phyloP scores from a whole-genome alignment of 2,888 invertebrate species.

The Synanthedon tipuliformis region DNA sequence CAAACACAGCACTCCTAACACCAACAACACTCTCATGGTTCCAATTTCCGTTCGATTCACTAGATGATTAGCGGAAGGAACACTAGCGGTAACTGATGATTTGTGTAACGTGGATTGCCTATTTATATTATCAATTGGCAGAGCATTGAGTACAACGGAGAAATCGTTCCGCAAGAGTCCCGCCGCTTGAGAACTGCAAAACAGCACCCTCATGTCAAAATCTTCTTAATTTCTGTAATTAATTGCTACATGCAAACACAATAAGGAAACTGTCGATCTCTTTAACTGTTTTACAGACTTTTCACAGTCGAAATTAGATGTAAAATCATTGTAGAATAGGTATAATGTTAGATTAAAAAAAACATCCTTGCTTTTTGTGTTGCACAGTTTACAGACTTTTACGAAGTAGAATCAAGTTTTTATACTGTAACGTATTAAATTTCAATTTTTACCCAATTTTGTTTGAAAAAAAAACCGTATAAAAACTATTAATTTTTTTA shows the following conservation, averaged over 20 bases:
- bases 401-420: no score
- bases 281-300: no score
- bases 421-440: no score
- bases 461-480: no score
- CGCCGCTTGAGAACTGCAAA: constrained; percentile 26
- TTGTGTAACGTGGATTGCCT: constrained; percentile 40
- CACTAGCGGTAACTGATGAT: constrained; percentile 54
- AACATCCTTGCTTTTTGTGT: no score
- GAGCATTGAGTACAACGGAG: constrained; percentile 36
- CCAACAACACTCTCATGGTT: constrained; percentile 43
- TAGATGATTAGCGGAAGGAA: constrained; percentile 33
- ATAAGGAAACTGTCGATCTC: no score
- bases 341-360: no score
- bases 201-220: background rate
- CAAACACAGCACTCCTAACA: constrained; percentile 43
- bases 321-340: no score
- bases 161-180: constrained; percentile 42
- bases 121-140: constrained; percentile 50
- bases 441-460: no score
- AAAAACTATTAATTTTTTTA: no score
- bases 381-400: no score
- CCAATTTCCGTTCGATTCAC: constrained; percentile 1
- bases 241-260: background rate
- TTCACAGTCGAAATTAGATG: no score
- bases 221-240: background rate